These are phyloP conservation scores for Diloba caeruleocephala DNA, from an alignment of 2,888 invertebrate species.

Conservation along the genomic window DNA sequence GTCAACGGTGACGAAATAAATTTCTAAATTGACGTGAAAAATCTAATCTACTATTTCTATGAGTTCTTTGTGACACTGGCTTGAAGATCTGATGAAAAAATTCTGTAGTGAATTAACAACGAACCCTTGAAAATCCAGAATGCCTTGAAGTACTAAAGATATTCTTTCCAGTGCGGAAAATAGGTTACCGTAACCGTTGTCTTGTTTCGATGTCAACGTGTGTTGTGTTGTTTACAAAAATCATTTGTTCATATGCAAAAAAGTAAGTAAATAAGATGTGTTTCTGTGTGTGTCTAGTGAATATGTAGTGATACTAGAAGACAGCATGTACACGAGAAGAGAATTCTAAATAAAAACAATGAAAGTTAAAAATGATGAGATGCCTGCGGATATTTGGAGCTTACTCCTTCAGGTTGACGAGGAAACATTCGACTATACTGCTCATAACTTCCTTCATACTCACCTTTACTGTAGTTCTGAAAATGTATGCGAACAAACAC, in stretches of 20 bases:
- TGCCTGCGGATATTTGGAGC: constrained; percentile 82
- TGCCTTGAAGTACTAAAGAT: constrained; percentile 1
- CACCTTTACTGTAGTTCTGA: constrained; percentile 73
- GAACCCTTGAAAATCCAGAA: constrained; percentile 12
- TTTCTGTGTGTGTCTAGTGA: constrained; percentile 23
- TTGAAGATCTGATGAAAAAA: constrained; percentile 8
- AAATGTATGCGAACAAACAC: constrained; percentile 76
- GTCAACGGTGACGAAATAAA: constrained; percentile 12
- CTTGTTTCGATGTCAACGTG: constrained; percentile 17
- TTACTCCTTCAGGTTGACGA: constrained; percentile 79
- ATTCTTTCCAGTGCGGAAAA: constrained; percentile 3
- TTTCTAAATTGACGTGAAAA: constrained; percentile 31
- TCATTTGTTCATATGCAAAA: constrained; percentile 5
- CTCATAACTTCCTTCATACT: constrained; percentile 73
- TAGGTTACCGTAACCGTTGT: constrained; percentile 15
- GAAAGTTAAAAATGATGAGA: constrained; percentile 78
- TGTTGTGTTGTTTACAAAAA: constrained; percentile 48
- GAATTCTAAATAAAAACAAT: constrained; percentile 64
- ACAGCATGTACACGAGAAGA: constrained; percentile 40
- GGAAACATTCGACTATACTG: constrained; percentile 78
- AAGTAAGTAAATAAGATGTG: constrained; percentile 7
- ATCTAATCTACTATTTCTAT: constrained; percentile 11
- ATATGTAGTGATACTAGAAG: constrained; percentile 2
- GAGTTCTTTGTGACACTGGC: not conserved
- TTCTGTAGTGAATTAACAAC: not conserved